These are phyloP conservation scores for Notarius lentiginosus DNA, from an alignment of 2,113 vertebrate species.

Conservation along the genomic window DNA sequence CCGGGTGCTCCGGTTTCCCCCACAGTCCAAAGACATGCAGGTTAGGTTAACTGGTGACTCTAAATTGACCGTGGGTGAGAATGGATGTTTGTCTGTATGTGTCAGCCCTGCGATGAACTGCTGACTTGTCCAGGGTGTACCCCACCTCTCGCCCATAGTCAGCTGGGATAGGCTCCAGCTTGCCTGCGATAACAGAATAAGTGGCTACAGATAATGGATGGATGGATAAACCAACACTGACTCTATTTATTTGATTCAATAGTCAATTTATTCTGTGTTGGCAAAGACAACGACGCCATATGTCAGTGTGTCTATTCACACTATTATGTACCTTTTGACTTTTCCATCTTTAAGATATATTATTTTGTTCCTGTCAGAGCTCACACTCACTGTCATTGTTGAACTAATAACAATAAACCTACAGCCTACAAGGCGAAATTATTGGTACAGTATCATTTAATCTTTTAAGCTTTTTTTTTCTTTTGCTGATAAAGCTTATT, in stretches of 20 bases:
- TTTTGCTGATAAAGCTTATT: background rate
- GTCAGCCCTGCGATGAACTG: too few relatives aligned
- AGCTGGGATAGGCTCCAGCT: too few relatives aligned
- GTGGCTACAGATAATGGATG: too few relatives aligned
- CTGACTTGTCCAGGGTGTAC: too few relatives aligned
- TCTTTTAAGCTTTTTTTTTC: background rate
- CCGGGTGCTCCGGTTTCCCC: too few relatives aligned
- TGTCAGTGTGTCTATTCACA: background rate
- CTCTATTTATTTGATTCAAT: background rate
- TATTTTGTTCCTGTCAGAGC: background rate
- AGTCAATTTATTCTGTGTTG: background rate
- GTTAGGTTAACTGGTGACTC: too few relatives aligned
- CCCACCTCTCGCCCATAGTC: too few relatives aligned
- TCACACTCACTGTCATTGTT: background rate
- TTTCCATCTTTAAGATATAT: background rate
- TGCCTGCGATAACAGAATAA: too few relatives aligned
- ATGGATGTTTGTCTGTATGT: too few relatives aligned
- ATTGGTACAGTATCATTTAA: background rate
- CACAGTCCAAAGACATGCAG: too few relatives aligned
- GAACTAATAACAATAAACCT: background rate
- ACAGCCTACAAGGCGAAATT: background rate
- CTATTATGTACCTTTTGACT: background rate
- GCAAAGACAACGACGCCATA: background rate
- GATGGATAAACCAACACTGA: background rate
- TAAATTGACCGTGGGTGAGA: too few relatives aligned